Percentiles rank a stretch among this genome's conserved stretches.
These are phyloP conservation scores for Athene noctua DNA, from an alignment of 2,113 vertebrate species.

Conservation along the genomic window DNA sequence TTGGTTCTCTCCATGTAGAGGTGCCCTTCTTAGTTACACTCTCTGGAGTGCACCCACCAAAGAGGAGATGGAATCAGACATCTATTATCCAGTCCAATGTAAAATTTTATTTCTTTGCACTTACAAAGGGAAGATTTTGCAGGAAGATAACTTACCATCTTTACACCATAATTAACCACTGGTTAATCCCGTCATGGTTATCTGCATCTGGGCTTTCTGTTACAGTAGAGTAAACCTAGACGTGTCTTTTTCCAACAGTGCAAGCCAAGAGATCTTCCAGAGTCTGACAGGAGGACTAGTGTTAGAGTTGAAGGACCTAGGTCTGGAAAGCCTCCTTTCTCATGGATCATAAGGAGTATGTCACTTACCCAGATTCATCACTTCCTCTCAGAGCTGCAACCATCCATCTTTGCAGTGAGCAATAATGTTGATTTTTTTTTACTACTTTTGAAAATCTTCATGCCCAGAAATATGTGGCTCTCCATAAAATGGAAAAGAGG, in stretches of 20 bases:
- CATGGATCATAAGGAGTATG: not conserved
- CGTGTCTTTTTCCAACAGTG: not conserved
- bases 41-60: constrained; percentile 19
- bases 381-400: not conserved
- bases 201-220: not conserved
- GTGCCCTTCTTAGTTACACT: constrained; percentile 48
- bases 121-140: constrained; percentile 28
- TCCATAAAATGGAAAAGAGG: not conserved
- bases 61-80: constrained; percentile 47
- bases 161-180: not conserved
- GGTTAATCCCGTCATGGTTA: not conserved
- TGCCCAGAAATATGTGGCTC: not conserved
- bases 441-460: not conserved
- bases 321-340: not conserved
- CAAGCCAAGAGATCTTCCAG: not conserved
- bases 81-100: constrained; percentile 11
- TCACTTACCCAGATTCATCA: not conserved
- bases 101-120: constrained; percentile 29
- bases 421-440: not conserved
- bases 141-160: not conserved
- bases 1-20: constrained; percentile 34
- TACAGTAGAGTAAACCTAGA: not conserved
- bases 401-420: not conserved
- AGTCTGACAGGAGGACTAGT: not conserved
- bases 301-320: not conserved